Evolutionary conservation across 2,797 vertebrate genomes (phyloP).

Genomic region (Monodelphis domestica): DNA sequence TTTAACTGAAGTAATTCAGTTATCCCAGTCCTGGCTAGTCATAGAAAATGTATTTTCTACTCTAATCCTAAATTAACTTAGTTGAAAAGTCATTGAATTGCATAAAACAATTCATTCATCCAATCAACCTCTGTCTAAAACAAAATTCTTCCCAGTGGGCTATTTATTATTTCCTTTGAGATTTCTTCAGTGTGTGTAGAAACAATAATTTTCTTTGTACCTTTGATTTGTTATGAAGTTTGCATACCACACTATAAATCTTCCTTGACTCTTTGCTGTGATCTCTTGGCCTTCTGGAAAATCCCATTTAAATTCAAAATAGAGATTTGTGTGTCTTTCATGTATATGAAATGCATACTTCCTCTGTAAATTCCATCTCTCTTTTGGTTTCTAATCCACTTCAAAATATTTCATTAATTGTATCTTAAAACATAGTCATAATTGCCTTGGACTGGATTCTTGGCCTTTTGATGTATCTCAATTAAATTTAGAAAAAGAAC

Average conservation of each 20-base stretch:
- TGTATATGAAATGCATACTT: not conserved
- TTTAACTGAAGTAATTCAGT: slow-evolving; percentile 26
- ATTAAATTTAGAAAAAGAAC: no score
- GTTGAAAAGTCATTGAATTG: slow-evolving; percentile 40
- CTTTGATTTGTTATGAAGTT: not conserved
- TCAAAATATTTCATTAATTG: not conserved
- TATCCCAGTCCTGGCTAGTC: slow-evolving; percentile 31
- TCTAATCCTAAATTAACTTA: slow-evolving; percentile 51
- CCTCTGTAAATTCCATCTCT: not conserved
- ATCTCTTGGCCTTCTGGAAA: not conserved
- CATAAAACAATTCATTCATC: slow-evolving; percentile 13
- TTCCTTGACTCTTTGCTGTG: not conserved
- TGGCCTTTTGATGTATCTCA: not conserved
- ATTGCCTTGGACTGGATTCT: not conserved
- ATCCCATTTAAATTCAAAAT: not conserved
- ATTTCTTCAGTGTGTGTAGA: not conserved
- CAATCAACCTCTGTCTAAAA: not conserved
- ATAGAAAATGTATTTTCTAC: slow-evolving; percentile 29
- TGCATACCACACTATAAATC: not conserved
- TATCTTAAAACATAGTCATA: not conserved
- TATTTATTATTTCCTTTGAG: not conserved
- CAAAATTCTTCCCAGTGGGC: not conserved
- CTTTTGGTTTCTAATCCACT: not conserved
- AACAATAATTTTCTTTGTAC: not conserved
- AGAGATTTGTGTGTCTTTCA: not conserved